Percentiles rank a stretch among this genome's conserved stretches.
phyloP scores from a whole-genome alignment of 2,797 vertebrate genomes.

The Neosilurus hyrtlii region DNA sequence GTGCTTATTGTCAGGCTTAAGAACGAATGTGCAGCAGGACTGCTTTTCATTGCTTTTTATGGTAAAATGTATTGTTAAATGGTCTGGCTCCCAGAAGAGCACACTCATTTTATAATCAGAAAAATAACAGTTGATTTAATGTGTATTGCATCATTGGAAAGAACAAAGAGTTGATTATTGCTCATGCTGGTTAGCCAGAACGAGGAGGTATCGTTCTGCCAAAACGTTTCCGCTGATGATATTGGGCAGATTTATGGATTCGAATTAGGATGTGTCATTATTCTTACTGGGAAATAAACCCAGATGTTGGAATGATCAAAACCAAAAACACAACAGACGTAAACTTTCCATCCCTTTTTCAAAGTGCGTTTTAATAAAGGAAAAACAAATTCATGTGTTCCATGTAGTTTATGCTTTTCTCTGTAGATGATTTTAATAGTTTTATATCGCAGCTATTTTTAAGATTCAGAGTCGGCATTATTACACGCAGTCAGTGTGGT shows the following conservation, averaged over 20 bases:
- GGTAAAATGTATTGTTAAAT: background rate
- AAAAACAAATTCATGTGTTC: too few species aligned
- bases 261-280: background rate
- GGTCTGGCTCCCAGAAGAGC: background rate
- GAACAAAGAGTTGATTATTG: background rate
- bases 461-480: too few species aligned
- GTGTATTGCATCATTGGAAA: background rate
- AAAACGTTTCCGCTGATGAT: background rate
- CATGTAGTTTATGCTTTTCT: background rate
- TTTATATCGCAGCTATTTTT: background rate
- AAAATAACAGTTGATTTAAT: background rate
- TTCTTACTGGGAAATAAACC: background rate
- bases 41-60: background rate
- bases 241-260: slow-evolving; percentile 21
- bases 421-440: background rate
- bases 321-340: background rate
- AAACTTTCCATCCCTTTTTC: background rate
- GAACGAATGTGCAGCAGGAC: background rate
- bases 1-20: background rate
- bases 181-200: background rate
- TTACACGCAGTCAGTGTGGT: background rate
- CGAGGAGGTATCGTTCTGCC: slow-evolving; percentile 3
- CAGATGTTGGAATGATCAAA: background rate
- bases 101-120: background rate
- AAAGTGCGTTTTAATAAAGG: background rate